A percentile compares a stretch with the other conserved stretches of the same genome.
phyloP scores from a whole-genome alignment of 2,888 invertebrate species.

The Cantharis rufa region DNA sequence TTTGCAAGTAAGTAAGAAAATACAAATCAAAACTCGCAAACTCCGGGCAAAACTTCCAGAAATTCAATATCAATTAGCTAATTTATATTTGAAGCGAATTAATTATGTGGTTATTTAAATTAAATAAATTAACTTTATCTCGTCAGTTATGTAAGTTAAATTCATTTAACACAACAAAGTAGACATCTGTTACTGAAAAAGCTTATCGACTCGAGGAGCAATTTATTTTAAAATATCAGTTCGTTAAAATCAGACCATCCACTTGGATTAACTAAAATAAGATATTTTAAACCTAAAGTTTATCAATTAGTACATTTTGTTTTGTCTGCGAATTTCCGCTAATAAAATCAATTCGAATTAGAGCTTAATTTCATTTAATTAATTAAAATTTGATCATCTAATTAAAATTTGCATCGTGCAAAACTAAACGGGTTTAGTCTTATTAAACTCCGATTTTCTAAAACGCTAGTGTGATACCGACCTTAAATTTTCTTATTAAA shows the following conservation, averaged over 20 bases:
- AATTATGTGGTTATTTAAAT: neutral
- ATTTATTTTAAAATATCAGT: conserved; percentile 3
- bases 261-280: neutral
- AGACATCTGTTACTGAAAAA: conserved; percentile 5
- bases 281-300: neutral
- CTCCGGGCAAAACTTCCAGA: neutral
- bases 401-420: conserved; percentile 1
- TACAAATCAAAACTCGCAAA: neutral
- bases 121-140: neutral
- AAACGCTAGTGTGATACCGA: neutral
- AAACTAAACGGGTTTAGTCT: neutral
- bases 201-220: conserved; percentile 5
- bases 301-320: conserved; percentile 1
- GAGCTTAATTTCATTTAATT: neutral
- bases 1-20: neutral
- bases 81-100: neutral
- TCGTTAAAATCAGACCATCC: conserved; percentile 1
- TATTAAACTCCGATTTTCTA: neutral
- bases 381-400: neutral
- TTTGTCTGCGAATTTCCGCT: neutral
- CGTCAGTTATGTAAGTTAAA: neutral
- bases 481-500: neutral
- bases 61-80: neutral
- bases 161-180: conserved; percentile 1
- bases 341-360: neutral